Evolutionary conservation across 2,888 invertebrate genomes (phyloP), one percentile per base, ranked within the genome.

Genomic region (Leptinotarsa haldemani): DNA sequence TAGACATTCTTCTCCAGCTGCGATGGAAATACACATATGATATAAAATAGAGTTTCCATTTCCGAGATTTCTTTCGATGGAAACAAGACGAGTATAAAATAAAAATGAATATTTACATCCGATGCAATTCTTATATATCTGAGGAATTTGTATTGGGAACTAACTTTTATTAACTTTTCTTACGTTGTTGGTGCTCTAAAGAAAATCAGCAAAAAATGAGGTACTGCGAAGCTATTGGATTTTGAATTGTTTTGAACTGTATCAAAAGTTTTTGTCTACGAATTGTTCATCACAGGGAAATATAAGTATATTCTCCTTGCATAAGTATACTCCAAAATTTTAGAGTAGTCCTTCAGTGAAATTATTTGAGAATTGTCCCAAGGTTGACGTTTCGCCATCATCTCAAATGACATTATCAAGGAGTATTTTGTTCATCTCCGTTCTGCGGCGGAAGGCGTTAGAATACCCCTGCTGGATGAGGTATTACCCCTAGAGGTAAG

Each of bases 151-250:
- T 80, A 80, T 79, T 80, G 76, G 77, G 78, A 80, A 80, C 76
- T 78, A 79, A 80, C 75, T 79, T 79, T 79, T 80, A 80, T 80
- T 80, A 80, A 80, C 78, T 80, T 80, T 79, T 78, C 78, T 79
- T 71, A 73, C 76, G 71, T 77, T 77, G 61, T 58, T 67, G 63
- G 70, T 50, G 61, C 68, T 70, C n/a, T 65, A 56, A 22, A 22
- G 52, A 74, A 15, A 16, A 66, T n/a, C 18, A 40, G 30, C 52
- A 68, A 47, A 48, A 64, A 53, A 46, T 50, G 46, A n/a, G 46
- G 46, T 58, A 15, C 12, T 53, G 18, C 53, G 3, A 53, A 48
- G 16, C 48, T 48, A 48, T 48, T 48, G 16, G 48, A 16, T 48
- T 48, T 13, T 48, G 16, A 16, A 30, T 30, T 9, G 40, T 40